Conservation (phyloP, 1,140 invertebrate species). For the Liolophura sinensis region DNA sequence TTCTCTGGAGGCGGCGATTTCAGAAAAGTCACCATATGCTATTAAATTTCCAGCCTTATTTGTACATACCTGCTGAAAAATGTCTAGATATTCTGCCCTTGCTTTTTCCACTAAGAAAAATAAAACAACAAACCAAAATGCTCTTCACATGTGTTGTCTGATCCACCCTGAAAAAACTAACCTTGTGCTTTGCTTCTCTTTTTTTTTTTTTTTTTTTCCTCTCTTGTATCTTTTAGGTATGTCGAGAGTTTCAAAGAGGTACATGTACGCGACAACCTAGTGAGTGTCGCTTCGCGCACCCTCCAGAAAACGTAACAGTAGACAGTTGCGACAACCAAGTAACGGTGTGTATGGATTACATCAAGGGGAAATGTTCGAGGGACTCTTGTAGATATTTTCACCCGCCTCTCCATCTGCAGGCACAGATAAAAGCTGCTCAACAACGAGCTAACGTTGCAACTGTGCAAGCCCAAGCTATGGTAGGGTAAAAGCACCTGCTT, state of each 20-base stretch:
- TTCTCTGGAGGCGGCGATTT: too few relatives aligned
- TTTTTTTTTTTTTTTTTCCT: constrained; percentile 18
- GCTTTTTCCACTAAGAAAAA: too few relatives aligned
- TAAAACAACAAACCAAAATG: too few relatives aligned
- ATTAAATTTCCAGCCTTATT: too few relatives aligned
- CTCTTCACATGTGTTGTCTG: neutral
- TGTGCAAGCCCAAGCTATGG: constrained; percentile 61
- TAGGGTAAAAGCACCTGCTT: constrained; percentile 63
- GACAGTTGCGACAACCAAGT: constrained; percentile 89
- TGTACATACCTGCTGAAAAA: too few relatives aligned
- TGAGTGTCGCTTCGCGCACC: constrained; percentile 97
- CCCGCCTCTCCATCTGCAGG: constrained; percentile 88
- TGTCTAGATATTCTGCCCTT: too few relatives aligned
- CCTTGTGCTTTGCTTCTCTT: constrained; percentile 7
- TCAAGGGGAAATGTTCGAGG: constrained; percentile 90
- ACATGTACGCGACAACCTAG: constrained; percentile 93
- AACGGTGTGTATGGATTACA: constrained; percentile 98
- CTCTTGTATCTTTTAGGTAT: constrained; percentile 72
- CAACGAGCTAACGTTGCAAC: constrained; percentile 73
- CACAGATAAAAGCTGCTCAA: constrained; percentile 94
- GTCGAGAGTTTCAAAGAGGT: constrained; percentile 97
- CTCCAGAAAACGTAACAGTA: constrained; percentile 79
- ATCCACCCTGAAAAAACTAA: neutral
- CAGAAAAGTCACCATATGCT: too few relatives aligned
- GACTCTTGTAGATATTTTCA: constrained; percentile 82